Percentiles rank a stretch among this genome's conserved stretches.
Conservation (phyloP, 2,797 vertebrate species). For the Falco biarmicus region DNA sequence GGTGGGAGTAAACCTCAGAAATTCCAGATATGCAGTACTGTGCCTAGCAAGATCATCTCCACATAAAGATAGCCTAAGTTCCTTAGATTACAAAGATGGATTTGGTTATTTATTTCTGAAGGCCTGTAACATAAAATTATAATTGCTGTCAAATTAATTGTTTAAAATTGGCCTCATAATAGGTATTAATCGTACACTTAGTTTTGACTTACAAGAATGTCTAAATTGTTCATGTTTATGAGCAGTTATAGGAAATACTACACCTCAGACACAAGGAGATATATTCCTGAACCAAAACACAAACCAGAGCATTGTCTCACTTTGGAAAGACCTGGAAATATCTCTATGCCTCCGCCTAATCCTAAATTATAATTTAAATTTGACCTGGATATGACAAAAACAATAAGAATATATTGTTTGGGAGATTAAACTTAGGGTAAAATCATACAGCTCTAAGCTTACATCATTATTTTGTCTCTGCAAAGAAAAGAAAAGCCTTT, state of each 20-base stretch:
- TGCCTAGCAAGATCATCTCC: conserved; percentile 65
- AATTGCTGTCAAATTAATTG: conserved; percentile 64
- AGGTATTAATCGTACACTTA: conserved; percentile 65
- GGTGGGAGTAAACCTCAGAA: conserved; percentile 70
- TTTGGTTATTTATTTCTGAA: conserved; percentile 58
- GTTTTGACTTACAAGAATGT: conserved; percentile 63
- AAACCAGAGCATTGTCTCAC: conserved; percentile 50
- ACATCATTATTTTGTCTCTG: conserved; percentile 19
- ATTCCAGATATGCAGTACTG: conserved; percentile 66
- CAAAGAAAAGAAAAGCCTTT: conserved; percentile 62
- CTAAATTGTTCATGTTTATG: conserved; percentile 58
- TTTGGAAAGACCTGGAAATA: conserved; percentile 43
- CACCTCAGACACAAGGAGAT: conserved; percentile 34
- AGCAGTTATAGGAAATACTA: conserved; percentile 59
- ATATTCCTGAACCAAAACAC: conserved; percentile 40
- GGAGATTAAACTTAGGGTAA: conserved; percentile 49
- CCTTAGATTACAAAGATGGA: conserved; percentile 66
- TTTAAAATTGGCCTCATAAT: conserved; percentile 71
- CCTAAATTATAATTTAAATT: conserved; percentile 60
- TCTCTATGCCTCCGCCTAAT: conserved; percentile 26
- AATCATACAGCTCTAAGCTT: conserved; percentile 29
- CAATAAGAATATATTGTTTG: conserved; percentile 32
- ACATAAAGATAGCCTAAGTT: conserved; percentile 72
- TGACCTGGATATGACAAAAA: conserved; percentile 54
- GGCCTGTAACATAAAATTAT: conserved; percentile 57